Evolutionary conservation across 2,113 vertebrate species (phyloP).

Genomic region (Silurus asotus): DNA sequence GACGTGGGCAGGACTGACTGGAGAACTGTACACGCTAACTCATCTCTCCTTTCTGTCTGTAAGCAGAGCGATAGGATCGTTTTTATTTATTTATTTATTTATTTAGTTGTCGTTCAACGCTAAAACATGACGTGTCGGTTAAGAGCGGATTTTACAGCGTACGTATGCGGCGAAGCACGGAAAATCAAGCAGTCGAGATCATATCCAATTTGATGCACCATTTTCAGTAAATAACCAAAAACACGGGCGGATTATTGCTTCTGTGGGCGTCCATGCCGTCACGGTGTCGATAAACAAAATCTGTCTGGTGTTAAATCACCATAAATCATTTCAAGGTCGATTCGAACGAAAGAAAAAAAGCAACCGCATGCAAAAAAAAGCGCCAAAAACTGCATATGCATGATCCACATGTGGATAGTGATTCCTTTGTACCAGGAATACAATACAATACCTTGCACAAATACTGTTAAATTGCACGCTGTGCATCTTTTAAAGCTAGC

Average conservation of each 20-base stretch:
- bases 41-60: slow-evolving; percentile 46
- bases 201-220: background rate
- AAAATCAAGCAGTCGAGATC: background rate
- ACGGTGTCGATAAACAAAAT: background rate
- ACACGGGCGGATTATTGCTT: background rate
- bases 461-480: background rate
- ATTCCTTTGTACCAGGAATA: background rate
- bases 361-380: too few species aligned
- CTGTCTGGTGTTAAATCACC: background rate
- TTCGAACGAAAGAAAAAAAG: background rate
- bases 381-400: background rate
- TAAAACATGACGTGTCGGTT: slow-evolving; percentile 19
- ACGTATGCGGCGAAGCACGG: background rate
- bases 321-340: background rate
- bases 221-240: background rate
- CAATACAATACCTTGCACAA: background rate
- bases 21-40: slow-evolving; percentile 17
- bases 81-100: slow-evolving; percentile 33
- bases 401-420: background rate
- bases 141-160: background rate
- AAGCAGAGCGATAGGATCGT: slow-evolving; percentile 47
- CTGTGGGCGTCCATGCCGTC: background rate
- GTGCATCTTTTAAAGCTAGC: background rate
- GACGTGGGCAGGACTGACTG: slow-evolving; percentile 19
- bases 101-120: background rate